Conservation (phyloP, 2,888 invertebrate species). For the Campopleginae sp. region DNA sequence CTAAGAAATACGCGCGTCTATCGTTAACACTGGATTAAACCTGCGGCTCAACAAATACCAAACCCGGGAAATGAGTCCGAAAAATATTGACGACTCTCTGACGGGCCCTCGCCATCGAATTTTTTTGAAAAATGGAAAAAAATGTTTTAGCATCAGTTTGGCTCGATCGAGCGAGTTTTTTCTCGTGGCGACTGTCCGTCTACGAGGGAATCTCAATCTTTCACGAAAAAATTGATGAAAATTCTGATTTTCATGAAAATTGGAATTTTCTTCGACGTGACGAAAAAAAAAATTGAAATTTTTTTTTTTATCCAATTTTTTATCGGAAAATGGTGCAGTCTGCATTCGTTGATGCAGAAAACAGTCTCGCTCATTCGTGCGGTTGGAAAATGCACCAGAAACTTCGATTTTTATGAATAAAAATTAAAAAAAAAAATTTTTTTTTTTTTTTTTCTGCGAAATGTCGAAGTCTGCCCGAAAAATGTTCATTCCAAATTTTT, state of each 20-base stretch:
- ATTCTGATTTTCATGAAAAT: no score
- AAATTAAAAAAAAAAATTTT: not conserved
- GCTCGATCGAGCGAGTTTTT: not conserved
- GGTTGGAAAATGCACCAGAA: not conserved
- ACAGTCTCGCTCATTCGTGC: not conserved
- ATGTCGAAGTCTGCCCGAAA: no score
- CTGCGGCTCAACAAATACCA: constrained; percentile 15
- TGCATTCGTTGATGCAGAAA: not conserved
- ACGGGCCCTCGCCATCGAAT: not conserved
- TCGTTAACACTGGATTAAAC: not conserved
- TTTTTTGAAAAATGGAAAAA: not conserved
- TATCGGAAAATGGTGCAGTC: not conserved
- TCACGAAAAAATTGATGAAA: no score
- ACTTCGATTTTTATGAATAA: not conserved
- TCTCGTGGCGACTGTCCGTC: not conserved
- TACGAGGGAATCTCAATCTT: no score
- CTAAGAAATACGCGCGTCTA: not conserved
- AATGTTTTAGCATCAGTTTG: not conserved
- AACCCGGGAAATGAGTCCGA: not conserved
- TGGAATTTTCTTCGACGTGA: no score
- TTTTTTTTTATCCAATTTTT: not conserved
- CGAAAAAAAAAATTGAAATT: not conserved
- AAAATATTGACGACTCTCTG: not conserved
- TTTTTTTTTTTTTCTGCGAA: no score
- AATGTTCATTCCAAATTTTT: no score